Percentiles rank a stretch among this genome's conserved stretches.
Conservation (phyloP, 2,113 vertebrate species). For the Illadopsis cleaveri region DNA sequence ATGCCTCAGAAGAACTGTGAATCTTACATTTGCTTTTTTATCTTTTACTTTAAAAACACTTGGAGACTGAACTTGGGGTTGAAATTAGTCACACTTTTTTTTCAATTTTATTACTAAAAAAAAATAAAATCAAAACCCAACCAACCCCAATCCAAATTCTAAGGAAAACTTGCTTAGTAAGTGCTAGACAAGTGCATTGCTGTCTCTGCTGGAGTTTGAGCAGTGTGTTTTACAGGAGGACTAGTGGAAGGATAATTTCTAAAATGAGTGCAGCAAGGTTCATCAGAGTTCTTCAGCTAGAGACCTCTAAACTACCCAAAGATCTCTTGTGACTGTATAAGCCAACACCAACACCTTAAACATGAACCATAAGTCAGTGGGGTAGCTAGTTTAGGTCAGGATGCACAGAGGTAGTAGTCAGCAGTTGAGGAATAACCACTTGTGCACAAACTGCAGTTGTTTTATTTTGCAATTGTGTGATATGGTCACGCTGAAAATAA, state of each 20-base stretch:
- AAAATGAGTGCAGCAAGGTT: neutral
- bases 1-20: neutral
- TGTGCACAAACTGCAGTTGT: neutral
- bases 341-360: neutral
- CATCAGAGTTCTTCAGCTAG: neutral
- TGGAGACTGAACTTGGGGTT: fast-evolving
- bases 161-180: neutral
- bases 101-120: neutral
- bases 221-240: neutral
- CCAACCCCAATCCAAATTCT: neutral
- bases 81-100: neutral
- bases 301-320: neutral
- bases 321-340: neutral
- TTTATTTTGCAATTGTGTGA: neutral
- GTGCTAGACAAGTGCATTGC: neutral
- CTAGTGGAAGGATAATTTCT: neutral
- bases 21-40: neutral
- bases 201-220: neutral
- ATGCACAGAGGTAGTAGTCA: neutral
- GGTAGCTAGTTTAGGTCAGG: neutral
- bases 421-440: neutral
- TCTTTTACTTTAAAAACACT: neutral
- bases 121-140: neutral
- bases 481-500: neutral
- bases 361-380: neutral